Evolutionary conservation across 37 sponge, comb jelly and placozoan species (phyloP).

Genomic region (Chondrilla cf. caribensis): DNA sequence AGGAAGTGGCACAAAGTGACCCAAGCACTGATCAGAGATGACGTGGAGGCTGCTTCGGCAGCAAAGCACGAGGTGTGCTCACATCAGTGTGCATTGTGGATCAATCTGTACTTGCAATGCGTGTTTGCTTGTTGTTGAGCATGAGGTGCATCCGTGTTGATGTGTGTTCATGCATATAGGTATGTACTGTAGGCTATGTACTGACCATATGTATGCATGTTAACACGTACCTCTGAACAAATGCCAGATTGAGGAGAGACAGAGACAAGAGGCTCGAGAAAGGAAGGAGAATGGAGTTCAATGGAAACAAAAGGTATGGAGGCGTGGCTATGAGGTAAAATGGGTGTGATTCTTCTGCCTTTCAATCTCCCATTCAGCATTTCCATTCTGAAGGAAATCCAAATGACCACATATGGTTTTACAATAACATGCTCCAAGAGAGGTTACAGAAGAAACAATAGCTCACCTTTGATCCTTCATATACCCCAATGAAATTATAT

Average conservation of each 20-base stretch:
- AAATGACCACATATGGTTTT: conserved; percentile 59
- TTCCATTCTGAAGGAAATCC: conserved; percentile 50
- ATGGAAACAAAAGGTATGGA: conserved; percentile 70
- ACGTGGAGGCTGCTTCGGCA: conserved; percentile 84
- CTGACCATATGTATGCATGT: not conserved
- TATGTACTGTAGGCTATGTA: not conserved
- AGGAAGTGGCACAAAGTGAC: conserved; percentile 86
- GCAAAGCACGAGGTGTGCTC: conserved; percentile 78
- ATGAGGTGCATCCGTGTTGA: no score
- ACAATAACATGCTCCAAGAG: conserved; percentile 37
- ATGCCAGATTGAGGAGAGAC: conserved; percentile 81
- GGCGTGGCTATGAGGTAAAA: not conserved
- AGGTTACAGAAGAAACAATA: not conserved
- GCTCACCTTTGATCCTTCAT: no score
- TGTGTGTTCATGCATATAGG: not conserved
- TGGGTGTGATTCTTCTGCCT: not conserved
- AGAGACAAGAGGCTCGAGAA: conserved; percentile 73
- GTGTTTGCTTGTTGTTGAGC: no score
- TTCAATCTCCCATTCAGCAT: conserved; percentile 16
- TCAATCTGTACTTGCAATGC: no score
- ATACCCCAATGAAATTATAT: no score
- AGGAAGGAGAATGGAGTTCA: conserved; percentile 75
- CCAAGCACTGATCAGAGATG: conserved; percentile 45
- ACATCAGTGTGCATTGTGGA: not conserved
- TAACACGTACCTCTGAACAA: not conserved